phyloP scores from a whole-genome alignment of 2,797 vertebrate genomes.

The Schizopygopsis pylzovi region DNA sequence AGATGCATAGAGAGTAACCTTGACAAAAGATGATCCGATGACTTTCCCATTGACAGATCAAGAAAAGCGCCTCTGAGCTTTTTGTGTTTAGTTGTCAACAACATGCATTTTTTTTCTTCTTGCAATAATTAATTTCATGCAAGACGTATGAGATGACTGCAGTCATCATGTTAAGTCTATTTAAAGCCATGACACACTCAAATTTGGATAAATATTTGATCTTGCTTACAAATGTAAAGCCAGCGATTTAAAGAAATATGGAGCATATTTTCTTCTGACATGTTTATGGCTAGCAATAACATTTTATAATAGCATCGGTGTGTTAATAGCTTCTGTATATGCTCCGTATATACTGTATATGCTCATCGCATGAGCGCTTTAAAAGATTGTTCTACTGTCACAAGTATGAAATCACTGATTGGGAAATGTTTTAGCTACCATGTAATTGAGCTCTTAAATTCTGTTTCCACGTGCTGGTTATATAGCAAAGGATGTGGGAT shows the following conservation, averaged over 20 bases:
- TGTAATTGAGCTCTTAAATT: slow-evolving; percentile 61
- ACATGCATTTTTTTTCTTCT: neutral
- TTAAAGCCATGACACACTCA: slow-evolving; percentile 7
- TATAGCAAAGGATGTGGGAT: neutral
- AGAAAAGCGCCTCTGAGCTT: neutral
- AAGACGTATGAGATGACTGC: neutral
- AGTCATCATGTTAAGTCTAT: neutral
- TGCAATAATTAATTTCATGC: neutral
- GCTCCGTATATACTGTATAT: slow-evolving; percentile 2
- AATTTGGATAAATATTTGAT: slow-evolving; percentile 29
- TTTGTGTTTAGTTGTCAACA: neutral
- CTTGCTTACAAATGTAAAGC: slow-evolving; percentile 36
- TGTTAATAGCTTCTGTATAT: slow-evolving; percentile 45
- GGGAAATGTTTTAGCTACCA: slow-evolving; percentile 53
- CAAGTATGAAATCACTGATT: slow-evolving; percentile 55
- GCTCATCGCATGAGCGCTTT: slow-evolving; percentile 52
- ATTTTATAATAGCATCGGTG: slow-evolving; percentile 46
- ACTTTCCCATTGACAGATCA: neutral
- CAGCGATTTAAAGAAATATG: slow-evolving; percentile 45
- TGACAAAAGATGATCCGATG: slow-evolving; percentile 22
- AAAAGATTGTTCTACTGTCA: slow-evolving; percentile 55
- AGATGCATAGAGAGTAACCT: slow-evolving; percentile 44
- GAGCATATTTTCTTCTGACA: slow-evolving; percentile 30
- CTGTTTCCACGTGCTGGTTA: slow-evolving; percentile 47
- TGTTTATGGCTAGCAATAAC: slow-evolving; percentile 48